Evolutionary conservation across 37 sponge, comb jelly and placozoan genomes (phyloP), one percentile per base, ranked within the genome.

Genomic region (Beroe forskalii): DNA sequence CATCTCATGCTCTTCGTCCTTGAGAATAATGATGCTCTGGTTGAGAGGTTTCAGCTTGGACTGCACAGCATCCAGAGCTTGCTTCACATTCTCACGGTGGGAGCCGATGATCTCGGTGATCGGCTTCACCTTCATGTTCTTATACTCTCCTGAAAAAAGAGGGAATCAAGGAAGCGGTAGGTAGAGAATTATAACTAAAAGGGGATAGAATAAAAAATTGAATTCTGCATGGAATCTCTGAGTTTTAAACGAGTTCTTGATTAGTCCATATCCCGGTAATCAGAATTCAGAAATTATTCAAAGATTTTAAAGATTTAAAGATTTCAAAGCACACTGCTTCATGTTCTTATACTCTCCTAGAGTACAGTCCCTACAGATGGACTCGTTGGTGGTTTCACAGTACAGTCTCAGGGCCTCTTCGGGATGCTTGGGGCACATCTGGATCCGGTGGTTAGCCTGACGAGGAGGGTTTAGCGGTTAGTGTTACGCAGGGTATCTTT

Each of bases 91-190:
- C 48, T 41, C 86, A 43, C 86, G 1, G 27, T 80, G 86, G 3
- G 86, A 41, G 3, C 86, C 86, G 35, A 80, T 80, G 55, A 80
- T 80, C 86, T 80, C 86, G 20, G 17, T 44, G 86, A 80, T 80
- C 1, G 86, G 86, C 55, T 80, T 80, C 86, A 80, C 86, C 55
- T 80, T 80, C 86, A 80, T 80, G 86, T 80, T 80, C 86, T 80
- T 80, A 25, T 80, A 80, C 86, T 80, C 86, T 44, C 55, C 86
- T 80, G 43, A 22, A 23, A 27, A 64, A 28, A n/a, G 66, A 64
- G 66, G n/a, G n/a, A n/a, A n/a, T n/a, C n/a, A n/a, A n/a, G n/a
- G n/a, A n/a, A n/a, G n/a, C n/a, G n/a, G n/a, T n/a, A n/a, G n/a
- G n/a, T n/a, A n/a, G n/a, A n/a, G n/a, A n/a, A n/a, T n/a, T n/a